Conservation (phyloP, 2,797 vertebrate species). For the Arnoldichthys spilopterus region DNA sequence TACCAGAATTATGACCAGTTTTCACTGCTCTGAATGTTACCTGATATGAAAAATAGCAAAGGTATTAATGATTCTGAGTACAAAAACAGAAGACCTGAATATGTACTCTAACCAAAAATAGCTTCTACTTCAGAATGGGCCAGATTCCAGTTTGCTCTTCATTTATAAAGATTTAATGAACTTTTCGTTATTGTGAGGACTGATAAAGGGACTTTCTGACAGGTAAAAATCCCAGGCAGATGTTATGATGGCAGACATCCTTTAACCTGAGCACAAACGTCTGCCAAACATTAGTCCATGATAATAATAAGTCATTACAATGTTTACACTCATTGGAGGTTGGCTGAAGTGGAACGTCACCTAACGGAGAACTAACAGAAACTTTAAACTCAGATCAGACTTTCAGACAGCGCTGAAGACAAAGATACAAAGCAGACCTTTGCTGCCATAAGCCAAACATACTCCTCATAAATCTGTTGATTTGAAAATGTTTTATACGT, state of each 20-base stretch:
- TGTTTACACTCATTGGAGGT: constrained; percentile 39
- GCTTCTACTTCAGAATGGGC: too few species aligned
- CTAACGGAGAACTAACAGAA: not conserved
- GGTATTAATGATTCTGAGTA: not conserved
- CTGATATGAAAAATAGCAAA: not conserved
- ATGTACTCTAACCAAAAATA: not conserved
- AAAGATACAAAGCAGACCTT: constrained; percentile 1
- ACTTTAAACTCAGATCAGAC: constrained; percentile 6
- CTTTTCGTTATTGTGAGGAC: constrained; percentile 26
- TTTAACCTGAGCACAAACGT: constrained; percentile 22
- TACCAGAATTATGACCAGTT: too few species aligned
- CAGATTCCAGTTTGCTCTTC: constrained; percentile 31
- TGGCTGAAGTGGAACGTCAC: constrained; percentile 4
- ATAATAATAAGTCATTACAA: constrained; percentile 42
- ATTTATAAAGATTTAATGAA: constrained; percentile 41
- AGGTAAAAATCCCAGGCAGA: constrained; percentile 27
- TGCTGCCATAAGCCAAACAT: not conserved
- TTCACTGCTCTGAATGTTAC: not conserved
- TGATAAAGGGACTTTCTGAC: constrained; percentile 15
- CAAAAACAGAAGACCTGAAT: not conserved
- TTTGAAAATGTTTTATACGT: too few species aligned
- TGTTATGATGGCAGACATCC: constrained; percentile 17
- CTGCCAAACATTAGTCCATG: constrained; percentile 38
- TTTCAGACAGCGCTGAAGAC: constrained; percentile 17
- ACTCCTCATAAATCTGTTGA: too few species aligned